Evolutionary conservation across 2,113 vertebrate species (phyloP).

Genomic region (Pelmatolapia mariae): DNA sequence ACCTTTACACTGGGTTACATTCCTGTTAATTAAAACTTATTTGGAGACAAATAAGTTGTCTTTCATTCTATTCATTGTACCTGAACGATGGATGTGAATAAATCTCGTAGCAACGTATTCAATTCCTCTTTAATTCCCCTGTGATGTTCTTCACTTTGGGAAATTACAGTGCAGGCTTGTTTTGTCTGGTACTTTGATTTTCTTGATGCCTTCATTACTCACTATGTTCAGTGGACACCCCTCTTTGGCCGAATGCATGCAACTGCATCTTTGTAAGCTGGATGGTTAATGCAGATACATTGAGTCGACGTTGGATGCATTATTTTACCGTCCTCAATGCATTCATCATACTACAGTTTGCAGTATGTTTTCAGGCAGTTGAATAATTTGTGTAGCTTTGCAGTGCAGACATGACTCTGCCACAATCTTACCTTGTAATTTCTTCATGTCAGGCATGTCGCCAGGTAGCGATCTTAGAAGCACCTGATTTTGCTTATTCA

Average conservation of each 20-base stretch:
- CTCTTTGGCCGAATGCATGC: not conserved
- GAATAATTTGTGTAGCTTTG: not conserved
- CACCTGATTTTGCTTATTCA: not conserved
- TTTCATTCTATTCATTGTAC: not conserved
- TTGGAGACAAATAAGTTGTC: not conserved
- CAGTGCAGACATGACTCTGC: not conserved
- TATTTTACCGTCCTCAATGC: not conserved
- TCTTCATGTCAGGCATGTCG: not conserved
- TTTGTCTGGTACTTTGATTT: not conserved
- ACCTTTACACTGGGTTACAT: not conserved
- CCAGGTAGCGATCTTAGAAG: not conserved
- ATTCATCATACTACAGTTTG: not conserved
- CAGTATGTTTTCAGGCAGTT: not conserved
- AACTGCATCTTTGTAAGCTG: not conserved
- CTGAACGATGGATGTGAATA: not conserved
- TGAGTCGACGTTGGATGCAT: not conserved
- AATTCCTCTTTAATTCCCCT: not conserved
- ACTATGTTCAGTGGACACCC: not conserved
- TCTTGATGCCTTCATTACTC: not conserved
- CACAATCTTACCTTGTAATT: not conserved
- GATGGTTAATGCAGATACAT: not conserved
- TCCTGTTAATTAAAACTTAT: not conserved
- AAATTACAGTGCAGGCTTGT: not conserved
- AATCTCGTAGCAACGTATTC: not conserved
- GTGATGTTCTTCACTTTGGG: not conserved